Base-by-base conservation (phyloP, 1,140 invertebrate species). In the Aphaenogaster floridana region DNA sequence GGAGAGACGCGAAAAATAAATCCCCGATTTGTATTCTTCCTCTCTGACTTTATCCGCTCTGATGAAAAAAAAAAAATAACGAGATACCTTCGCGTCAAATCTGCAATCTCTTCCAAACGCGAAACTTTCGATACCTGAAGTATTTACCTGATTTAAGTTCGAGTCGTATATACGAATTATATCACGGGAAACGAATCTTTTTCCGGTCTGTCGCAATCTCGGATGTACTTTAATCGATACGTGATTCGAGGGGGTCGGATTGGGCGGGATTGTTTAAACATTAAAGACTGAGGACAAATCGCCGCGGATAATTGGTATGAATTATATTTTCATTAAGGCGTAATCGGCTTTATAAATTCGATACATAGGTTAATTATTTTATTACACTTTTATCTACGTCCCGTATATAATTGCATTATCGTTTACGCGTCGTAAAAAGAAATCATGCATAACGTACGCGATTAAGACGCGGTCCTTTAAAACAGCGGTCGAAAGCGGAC, bases 391-490 rank as follows among this genome's bases (percentile, higher is more conserved):
- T 54, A 80, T 69, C 78, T 52, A 45, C 11, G 48, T 17, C 1
- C 45, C 21, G 13, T 11, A 36, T 72, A 28, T 71, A 17, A 48
- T 74, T 74, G 13, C 6, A 34, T 83, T 61, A 83, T 74, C 28
- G 28, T 36, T 8, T 36, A 36, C 39, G 39, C 13, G 66, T 42
- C n/a, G 28, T 15, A 59, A 61, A 72, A 57, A 63, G 54, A 74
- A 9, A 74, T 48, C 17, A 8, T 9, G 3, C 28, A 13, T 61
- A 42, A 42, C n/a, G n/a, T 9, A 34, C 13, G 78, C 64, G 13
- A 61, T 81, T 80, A 39, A 59, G 72, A n/a, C 3, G 48, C n/a
- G 80, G 3, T 50, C 2, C 59, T 86, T 86, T n/a, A 79, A 86
- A 64, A 79, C 9, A 66, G 15, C 6, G 36, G 11, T 5, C 4